phyloP scores from a whole-genome alignment of 2,797 vertebrate species.

The Sebastes glaucus region DNA sequence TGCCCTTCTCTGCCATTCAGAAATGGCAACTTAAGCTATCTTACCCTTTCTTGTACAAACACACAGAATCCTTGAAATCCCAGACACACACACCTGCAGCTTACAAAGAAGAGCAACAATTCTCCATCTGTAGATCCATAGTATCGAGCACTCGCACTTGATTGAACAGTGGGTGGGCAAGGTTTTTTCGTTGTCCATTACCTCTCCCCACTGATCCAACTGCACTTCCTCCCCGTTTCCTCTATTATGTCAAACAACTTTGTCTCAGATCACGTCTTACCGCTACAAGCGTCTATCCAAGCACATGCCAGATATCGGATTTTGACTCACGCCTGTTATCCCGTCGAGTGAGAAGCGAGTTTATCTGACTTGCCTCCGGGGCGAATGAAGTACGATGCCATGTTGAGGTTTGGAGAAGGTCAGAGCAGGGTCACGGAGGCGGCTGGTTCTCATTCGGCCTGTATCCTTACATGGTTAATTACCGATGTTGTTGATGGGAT shows the following conservation, averaged over 20 bases:
- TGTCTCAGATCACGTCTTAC: conserved; percentile 50
- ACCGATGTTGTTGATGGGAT: conserved; percentile 63
- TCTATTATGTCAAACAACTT: conserved; percentile 68
- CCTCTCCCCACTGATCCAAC: conserved; percentile 34
- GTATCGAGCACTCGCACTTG: conserved; percentile 38
- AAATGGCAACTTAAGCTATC: not conserved
- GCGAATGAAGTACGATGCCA: conserved; percentile 57
- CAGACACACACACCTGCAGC: not conserved
- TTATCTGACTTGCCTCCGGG: conserved; percentile 59
- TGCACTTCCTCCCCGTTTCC: conserved; percentile 49
- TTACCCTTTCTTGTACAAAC: not conserved
- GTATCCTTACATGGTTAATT: conserved; percentile 64
- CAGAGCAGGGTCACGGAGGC: conserved; percentile 46
- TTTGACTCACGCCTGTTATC: conserved; percentile 50
- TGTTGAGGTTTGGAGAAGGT: conserved; percentile 63
- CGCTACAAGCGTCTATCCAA: conserved; percentile 38
- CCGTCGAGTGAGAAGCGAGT: conserved; percentile 37
- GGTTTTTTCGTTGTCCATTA: conserved; percentile 32
- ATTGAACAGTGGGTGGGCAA: conserved; percentile 40
- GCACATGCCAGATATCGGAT: conserved; percentile 54
- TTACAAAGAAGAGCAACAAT: conserved; percentile 26
- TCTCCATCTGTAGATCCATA: conserved; percentile 43
- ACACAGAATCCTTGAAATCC: not conserved
- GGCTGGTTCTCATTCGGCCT: conserved; percentile 67
- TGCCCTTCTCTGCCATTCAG: not conserved